Evolutionary conservation across 2,888 invertebrate genomes (phyloP).

Genomic region (Mythimna albipuncta): DNA sequence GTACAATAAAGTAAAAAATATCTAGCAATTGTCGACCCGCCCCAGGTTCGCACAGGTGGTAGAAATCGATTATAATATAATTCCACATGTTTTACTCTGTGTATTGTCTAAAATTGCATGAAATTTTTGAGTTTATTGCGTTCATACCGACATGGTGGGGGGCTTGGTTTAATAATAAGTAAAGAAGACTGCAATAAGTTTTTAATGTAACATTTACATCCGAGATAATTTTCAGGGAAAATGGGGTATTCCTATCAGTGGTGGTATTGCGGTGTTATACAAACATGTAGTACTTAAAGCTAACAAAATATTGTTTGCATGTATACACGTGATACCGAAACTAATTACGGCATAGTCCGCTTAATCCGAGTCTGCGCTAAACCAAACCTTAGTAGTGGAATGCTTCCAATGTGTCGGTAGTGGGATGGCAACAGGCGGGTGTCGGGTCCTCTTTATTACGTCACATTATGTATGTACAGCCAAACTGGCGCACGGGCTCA

Average conservation of each 20-base stretch:
- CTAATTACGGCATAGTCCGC: conserved; percentile 75
- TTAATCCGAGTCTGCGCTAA: conserved; percentile 72
- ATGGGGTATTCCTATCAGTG: background rate
- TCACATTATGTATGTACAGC: conserved; percentile 51
- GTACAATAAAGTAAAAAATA: too few relatives aligned
- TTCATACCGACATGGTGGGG: too few relatives aligned
- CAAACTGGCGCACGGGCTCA: background rate
- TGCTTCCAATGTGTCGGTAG: conserved; percentile 54
- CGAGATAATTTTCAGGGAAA: background rate
- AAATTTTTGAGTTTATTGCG: too few relatives aligned
- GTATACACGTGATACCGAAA: conserved; percentile 70
- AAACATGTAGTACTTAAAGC: background rate
- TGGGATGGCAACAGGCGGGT: conserved; percentile 62
- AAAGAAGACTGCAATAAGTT: background rate
- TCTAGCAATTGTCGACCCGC: too few relatives aligned
- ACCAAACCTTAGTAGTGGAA: conserved; percentile 67
- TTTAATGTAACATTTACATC: background rate
- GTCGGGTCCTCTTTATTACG: conserved; percentile 55
- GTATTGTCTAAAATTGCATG: too few relatives aligned
- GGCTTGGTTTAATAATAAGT: background rate
- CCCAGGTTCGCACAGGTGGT: too few relatives aligned
- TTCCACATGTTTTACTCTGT: background rate
- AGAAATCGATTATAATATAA: too few relatives aligned
- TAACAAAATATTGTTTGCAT: conserved; percentile 59
- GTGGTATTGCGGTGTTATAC: background rate